These are phyloP conservation scores for Ceratina japonica DNA, from an alignment of 1,140 invertebrate species.

Conservation along the genomic window DNA sequence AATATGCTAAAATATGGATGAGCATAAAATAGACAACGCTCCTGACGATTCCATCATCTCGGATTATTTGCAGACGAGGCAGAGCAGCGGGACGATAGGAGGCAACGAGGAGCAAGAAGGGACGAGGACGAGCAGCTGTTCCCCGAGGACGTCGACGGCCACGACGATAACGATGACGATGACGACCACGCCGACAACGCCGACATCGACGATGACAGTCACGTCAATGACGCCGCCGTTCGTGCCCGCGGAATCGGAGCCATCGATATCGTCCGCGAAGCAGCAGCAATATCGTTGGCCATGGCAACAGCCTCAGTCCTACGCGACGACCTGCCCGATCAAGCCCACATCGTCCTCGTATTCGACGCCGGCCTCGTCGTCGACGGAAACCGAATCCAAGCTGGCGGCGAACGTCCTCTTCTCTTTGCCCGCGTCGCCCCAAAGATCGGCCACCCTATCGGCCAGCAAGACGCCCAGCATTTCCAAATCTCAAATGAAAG, in stretches of 20 bases:
- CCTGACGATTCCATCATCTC: not conserved
- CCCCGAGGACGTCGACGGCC: conserved; percentile 64
- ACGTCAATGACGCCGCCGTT: conserved; percentile 37
- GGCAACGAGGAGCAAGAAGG: conserved; percentile 67
- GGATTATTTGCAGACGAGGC: conserved; percentile 72
- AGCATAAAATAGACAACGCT: too few relatives aligned
- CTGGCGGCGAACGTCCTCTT: conserved; percentile 66
- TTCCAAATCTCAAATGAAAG: conserved; percentile 88
- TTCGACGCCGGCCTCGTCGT: conserved; percentile 44
- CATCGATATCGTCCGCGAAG: conserved; percentile 45
- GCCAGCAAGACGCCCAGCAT: conserved; percentile 82
- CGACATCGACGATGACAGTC: conserved; percentile 41
- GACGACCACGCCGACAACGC: conserved; percentile 40
- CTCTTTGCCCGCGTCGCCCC: conserved; percentile 69
- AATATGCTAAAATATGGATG: too few relatives aligned
- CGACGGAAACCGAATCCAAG: conserved; percentile 54
- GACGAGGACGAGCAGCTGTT: conserved; percentile 58
- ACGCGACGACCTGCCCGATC: conserved; percentile 1
- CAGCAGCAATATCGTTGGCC: conserved; percentile 27
- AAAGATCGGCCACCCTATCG: conserved; percentile 68
- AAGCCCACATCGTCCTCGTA: conserved; percentile 21
- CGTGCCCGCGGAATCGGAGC: conserved; percentile 50
- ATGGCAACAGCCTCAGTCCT: conserved; percentile 19
- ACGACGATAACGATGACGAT: conserved; percentile 51
- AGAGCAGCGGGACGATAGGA: conserved; percentile 70